Evolutionary conservation across 2,113 vertebrate genomes (phyloP).

Genomic region (Motacilla tschutschensis): DNA sequence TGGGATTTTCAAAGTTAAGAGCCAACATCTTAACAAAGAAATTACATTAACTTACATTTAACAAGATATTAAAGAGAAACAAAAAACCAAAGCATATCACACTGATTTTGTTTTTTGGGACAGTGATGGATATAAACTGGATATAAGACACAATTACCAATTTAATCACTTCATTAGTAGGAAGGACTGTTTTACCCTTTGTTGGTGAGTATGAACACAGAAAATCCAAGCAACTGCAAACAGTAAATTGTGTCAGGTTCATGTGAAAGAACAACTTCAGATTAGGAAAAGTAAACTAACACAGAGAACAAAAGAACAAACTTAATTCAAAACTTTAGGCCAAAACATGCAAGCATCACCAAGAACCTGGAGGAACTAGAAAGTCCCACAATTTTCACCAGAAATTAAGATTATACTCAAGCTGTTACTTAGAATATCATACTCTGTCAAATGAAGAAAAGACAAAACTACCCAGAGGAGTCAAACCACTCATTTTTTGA

Average conservation of each 20-base stretch:
- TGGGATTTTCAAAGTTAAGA: background rate
- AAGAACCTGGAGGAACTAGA: background rate
- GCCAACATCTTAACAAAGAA: background rate
- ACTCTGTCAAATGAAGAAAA: background rate
- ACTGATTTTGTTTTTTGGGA: background rate
- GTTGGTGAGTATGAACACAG: background rate
- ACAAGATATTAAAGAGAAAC: background rate
- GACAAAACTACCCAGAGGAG: background rate
- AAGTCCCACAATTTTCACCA: background rate
- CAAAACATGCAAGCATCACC: background rate
- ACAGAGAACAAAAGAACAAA: background rate
- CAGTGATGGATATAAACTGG: background rate
- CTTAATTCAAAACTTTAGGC: background rate
- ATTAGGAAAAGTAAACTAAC: background rate
- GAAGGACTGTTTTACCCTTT: background rate
- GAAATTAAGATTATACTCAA: background rate
- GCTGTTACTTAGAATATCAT: background rate
- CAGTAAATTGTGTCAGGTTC: background rate
- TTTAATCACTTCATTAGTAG: background rate
- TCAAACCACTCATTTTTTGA: background rate
- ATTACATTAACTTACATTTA: background rate
- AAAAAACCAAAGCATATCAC: fast-evolving
- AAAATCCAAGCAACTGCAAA: background rate
- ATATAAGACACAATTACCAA: background rate
- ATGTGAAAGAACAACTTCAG: background rate